Base-by-base conservation (phyloP, 2,888 invertebrate species). In the Scaptomyza parva region DNA sequence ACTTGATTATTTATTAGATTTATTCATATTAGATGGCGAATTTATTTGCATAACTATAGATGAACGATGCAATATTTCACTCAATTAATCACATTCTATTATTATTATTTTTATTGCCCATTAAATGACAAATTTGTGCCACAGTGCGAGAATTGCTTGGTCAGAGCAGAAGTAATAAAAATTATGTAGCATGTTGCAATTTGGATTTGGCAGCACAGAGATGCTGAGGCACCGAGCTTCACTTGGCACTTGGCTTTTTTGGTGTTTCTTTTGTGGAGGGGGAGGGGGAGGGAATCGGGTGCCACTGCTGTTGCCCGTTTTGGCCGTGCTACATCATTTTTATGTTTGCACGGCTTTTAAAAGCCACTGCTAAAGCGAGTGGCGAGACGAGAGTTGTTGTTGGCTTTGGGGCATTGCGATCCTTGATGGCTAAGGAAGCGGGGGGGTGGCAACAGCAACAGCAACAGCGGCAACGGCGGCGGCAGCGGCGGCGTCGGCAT, bases 181-280 rank as follows among this genome's bases (percentile, higher is more conserved):
- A 77, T 88, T 83, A 80, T 78, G 76, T 69, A 76, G 81, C 84
- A n/a, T n/a, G 70, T 44, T 82, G 88, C 88, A 87, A 82, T 89
- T 89, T 88, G 69, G 58, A 40, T 58, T n/a, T n/a, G n/a, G 82
- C 69, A 6, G 33, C 43, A 33, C 45, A 37, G 39, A 37, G 39
- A 35, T 35, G 11, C 24, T 26, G 39, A 14, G 22, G 33, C 12
- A 18, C 3, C 11, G 48, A 11, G 37, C 45, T 44, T 0, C 48
- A 48, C 12, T 43, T 52, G 63, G 73, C 77, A 74, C 68, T 69
- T 68, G 67, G 74, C 67, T 57, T 67, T 57, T 67, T 69, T 51
- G 51, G 41, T 59, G 5, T 12, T 12, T 11, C 20, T 20, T 20
- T 55, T 40, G 59, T 48, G 54, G 39, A 58, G 52, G 57, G 47